Conservation (phyloP, 2,797 vertebrate species). For the Carcharodon carcharias region DNA sequence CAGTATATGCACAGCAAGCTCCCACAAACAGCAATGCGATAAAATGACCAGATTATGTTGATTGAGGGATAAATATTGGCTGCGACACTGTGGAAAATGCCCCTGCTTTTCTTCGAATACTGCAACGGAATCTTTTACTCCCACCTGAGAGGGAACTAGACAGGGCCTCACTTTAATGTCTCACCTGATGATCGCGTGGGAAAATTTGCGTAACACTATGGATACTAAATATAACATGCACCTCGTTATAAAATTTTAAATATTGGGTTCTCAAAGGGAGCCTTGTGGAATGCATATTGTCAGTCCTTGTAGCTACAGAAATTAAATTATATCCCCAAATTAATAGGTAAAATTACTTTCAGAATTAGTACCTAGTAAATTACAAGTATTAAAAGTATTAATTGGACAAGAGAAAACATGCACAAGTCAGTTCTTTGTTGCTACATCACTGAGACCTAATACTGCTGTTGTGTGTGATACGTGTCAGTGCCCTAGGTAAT, state of each 20-base stretch:
- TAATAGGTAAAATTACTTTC: neutral
- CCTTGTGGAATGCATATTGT: neutral
- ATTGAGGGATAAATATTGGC: neutral
- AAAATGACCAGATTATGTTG: neutral
- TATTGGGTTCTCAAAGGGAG: neutral
- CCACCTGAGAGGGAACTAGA: neutral
- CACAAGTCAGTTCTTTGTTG: neutral
- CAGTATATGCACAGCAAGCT: neutral
- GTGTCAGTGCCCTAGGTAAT: neutral
- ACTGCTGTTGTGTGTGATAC: neutral
- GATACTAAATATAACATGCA: neutral
- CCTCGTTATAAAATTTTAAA: neutral
- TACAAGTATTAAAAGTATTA: neutral
- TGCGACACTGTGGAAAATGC: neutral
- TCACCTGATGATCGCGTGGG: neutral
- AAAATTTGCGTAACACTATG: neutral
- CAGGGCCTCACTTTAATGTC: neutral
- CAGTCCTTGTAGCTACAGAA: conserved; percentile 4
- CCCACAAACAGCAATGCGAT: neutral
- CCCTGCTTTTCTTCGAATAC: neutral
- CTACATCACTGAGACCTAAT: neutral
- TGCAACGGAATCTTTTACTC: no score
- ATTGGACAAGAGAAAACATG: neutral
- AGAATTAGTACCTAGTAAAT: neutral
- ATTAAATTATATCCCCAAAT: conserved; percentile 19